These are phyloP conservation scores for Leptothorax acervorum DNA, from an alignment of 2,888 invertebrate genomes.

Conservation along the genomic window DNA sequence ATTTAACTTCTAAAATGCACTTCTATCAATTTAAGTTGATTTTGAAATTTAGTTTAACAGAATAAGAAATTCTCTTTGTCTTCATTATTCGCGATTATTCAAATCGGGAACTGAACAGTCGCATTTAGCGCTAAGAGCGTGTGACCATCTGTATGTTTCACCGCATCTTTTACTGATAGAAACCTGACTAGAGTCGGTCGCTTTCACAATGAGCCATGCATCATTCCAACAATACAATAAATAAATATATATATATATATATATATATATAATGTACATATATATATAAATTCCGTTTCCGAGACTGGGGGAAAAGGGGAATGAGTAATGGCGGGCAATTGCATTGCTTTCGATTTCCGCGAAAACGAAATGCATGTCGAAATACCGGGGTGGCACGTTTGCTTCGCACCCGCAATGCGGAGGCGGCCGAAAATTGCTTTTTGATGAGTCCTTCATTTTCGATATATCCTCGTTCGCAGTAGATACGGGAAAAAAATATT, in stretches of 20 bases:
- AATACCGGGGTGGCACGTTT: conserved; percentile 43
- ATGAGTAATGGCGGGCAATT: conserved; percentile 49
- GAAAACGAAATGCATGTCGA: conserved; percentile 63
- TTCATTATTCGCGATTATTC: not conserved
- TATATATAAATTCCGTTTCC: conserved; percentile 39
- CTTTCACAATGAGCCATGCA: too few species aligned
- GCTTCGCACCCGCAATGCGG: conserved; percentile 55
- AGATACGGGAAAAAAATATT: conserved; percentile 44
- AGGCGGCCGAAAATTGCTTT: conserved; percentile 68
- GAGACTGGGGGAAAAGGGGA: conserved; percentile 21
- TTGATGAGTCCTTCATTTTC: conserved; percentile 60
- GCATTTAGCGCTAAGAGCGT: not conserved
- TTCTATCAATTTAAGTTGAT: too few species aligned
- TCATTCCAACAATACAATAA: not conserved
- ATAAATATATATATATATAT: not conserved
- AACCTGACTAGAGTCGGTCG: not conserved
- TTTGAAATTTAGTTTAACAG: not conserved
- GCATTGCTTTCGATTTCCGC: conserved; percentile 49
- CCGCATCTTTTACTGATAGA: not conserved
- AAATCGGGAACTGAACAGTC: not conserved
- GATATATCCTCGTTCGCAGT: conserved; percentile 44
- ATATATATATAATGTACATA: not conserved
- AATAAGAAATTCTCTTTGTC: not conserved
- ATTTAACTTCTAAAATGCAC: too few species aligned
- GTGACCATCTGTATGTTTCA: not conserved